Evolutionary conservation across 2,797 vertebrate species (phyloP).

Genomic region (Cetoscarus ocellatus): DNA sequence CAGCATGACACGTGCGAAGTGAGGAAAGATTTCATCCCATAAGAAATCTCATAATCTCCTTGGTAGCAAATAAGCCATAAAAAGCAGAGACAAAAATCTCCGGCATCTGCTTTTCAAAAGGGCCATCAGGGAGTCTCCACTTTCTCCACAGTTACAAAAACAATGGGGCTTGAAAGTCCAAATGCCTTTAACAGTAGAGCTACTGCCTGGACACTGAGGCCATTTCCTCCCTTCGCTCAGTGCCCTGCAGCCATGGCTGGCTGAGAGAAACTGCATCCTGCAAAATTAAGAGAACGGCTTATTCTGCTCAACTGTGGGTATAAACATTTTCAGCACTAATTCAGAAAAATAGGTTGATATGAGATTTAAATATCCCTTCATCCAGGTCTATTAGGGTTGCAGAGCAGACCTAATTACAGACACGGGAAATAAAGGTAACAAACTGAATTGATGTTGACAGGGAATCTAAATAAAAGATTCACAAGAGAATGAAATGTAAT

Average conservation of each 20-base stretch:
- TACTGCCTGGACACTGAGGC: slow-evolving; percentile 66
- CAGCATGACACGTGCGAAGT: slow-evolving; percentile 45
- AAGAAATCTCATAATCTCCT: slow-evolving; percentile 61
- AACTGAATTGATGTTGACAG: slow-evolving; percentile 43
- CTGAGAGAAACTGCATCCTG: slow-evolving; percentile 16
- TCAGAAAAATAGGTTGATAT: slow-evolving; percentile 3
- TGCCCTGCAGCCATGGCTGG: slow-evolving; percentile 22
- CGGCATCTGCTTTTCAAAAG: slow-evolving; percentile 75
- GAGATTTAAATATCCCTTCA: slow-evolving; percentile 8
- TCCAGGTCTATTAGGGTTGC: slow-evolving; percentile 18
- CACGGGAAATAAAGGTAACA: slow-evolving; percentile 30
- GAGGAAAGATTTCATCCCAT: slow-evolving; percentile 43
- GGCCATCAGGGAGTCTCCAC: slow-evolving; percentile 73
- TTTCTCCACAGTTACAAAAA: slow-evolving; percentile 83
- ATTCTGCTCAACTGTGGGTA: not conserved
- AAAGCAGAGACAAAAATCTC: slow-evolving; percentile 72
- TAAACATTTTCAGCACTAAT: slow-evolving; percentile 29
- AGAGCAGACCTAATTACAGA: slow-evolving; percentile 20
- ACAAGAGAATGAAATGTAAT: slow-evolving; percentile 45
- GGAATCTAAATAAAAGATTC: slow-evolving; percentile 48
- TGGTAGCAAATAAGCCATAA: slow-evolving; percentile 74
- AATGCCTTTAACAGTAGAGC: slow-evolving; percentile 84
- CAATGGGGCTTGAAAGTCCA: slow-evolving; percentile 78
- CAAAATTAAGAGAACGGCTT: slow-evolving; percentile 9
- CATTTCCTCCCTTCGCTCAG: slow-evolving; percentile 52